A percentile compares a stretch with the other conserved stretches of the same genome.
phyloP scores from a whole-genome alignment of 2,888 invertebrate species.

The Crematogaster levior region DNA sequence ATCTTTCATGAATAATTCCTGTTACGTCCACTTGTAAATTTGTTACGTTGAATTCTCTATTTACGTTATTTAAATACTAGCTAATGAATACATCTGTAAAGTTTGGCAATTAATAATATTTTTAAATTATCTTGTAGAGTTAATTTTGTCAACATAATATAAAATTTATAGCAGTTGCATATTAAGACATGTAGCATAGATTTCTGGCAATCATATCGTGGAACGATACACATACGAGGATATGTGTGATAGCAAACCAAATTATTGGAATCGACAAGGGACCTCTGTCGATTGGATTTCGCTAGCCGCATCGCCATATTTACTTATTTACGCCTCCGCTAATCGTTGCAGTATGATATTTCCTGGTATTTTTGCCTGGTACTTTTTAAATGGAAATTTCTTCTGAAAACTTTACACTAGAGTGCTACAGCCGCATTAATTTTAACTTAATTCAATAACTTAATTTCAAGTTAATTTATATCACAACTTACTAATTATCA shows the following conservation, averaged over 20 bases:
- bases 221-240: constrained; percentile 22
- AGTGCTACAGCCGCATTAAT: not conserved
- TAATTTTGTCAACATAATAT: not conserved
- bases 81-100: not conserved
- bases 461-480: constrained; percentile 17
- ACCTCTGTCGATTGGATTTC: constrained; percentile 61
- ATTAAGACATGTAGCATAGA: constrained; percentile 28
- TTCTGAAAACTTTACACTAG: constrained; percentile 8
- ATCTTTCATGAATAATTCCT: constrained; percentile 8
- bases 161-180: constrained; percentile 14
- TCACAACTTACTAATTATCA: constrained; percentile 15
- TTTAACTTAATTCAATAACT: not conserved
- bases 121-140: not conserved
- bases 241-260: constrained; percentile 60
- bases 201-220: constrained; percentile 22
- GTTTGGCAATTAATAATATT: not conserved
- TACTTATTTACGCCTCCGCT: constrained; percentile 65
- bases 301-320: constrained; percentile 62
- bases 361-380: not conserved
- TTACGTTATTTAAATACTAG: not conserved
- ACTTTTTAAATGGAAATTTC: constrained; percentile 25
- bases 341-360: constrained; percentile 61
- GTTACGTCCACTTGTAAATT: not conserved
- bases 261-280: constrained; percentile 66
- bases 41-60: not conserved